phyloP scores from a whole-genome alignment of 2,888 invertebrate species.

The Eristalinus sepulchralis region DNA sequence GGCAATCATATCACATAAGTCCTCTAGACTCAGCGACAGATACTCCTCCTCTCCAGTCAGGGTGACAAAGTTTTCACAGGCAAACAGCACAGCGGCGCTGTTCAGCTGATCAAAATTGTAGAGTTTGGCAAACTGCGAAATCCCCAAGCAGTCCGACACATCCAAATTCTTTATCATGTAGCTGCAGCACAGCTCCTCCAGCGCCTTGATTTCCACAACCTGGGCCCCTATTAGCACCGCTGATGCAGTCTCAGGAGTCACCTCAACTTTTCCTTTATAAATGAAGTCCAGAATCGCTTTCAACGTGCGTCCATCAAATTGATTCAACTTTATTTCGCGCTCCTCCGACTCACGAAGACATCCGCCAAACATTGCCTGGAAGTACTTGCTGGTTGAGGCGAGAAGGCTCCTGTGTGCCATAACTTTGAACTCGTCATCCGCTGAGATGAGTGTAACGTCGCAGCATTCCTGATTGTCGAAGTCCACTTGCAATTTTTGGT shows the following conservation, averaged over 20 bases:
- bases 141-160: slow-evolving; percentile 13
- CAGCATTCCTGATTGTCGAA: neutral
- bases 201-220: neutral
- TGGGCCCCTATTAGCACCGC: neutral
- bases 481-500: neutral
- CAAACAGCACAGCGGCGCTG: neutral
- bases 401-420: neutral
- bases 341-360: neutral
- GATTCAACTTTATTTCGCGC: neutral
- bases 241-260: neutral
- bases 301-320: neutral
- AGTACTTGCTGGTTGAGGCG: neutral
- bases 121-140: slow-evolving; percentile 28
- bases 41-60: neutral
- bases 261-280: neutral
- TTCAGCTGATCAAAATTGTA: neutral
- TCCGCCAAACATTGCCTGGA: neutral
- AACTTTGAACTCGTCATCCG: neutral
- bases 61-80: neutral
- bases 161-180: slow-evolving; percentile 25
- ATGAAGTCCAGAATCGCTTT: neutral
- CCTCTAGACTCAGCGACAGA: neutral
- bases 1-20: neutral
- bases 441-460: neutral
- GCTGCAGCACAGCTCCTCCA: neutral